Evolutionary conservation across 2,113 vertebrate genomes (phyloP).

Genomic region (Loxodonta africana): DNA sequence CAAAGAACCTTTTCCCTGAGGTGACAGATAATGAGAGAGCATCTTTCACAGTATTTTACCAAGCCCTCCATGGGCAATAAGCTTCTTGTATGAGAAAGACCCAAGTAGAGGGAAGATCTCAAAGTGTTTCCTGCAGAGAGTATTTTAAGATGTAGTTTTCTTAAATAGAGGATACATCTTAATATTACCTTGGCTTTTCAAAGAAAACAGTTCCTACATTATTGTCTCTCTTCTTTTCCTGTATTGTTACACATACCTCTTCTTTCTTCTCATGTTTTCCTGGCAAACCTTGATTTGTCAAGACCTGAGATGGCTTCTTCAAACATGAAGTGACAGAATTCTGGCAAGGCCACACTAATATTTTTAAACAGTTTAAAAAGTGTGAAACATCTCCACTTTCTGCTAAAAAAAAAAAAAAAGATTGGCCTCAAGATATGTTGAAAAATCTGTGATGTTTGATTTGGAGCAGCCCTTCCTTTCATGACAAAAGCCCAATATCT

Average conservation of each 20-base stretch:
- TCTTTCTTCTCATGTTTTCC: not conserved
- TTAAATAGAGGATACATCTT: not conserved
- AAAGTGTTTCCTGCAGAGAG: not conserved
- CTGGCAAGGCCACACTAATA: not conserved
- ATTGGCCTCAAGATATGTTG: not conserved
- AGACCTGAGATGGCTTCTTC: not conserved
- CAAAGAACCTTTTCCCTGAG: not conserved
- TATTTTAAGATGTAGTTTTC: not conserved
- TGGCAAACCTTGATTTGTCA: not conserved
- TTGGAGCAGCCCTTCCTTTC: not conserved
- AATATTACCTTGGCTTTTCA: not conserved
- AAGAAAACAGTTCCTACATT: not conserved
- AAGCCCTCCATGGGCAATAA: not conserved
- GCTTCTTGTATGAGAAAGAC: not conserved
- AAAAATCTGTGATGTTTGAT: not conserved
- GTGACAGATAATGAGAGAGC: conserved; percentile 27
- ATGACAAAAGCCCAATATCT: not conserved
- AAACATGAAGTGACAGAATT: not conserved
- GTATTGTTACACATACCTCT: not conserved
- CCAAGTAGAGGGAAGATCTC: not conserved
- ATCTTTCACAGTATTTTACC: not conserved
- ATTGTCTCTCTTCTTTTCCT: not conserved
- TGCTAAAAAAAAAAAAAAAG: not conserved
- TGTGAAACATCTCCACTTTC: not conserved
- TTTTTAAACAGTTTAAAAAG: not conserved